Percentiles rank a stretch among this genome's conserved stretches.
Evolutionary conservation across 2,888 invertebrate species (phyloP).

Genomic region (Protonemura montana): DNA sequence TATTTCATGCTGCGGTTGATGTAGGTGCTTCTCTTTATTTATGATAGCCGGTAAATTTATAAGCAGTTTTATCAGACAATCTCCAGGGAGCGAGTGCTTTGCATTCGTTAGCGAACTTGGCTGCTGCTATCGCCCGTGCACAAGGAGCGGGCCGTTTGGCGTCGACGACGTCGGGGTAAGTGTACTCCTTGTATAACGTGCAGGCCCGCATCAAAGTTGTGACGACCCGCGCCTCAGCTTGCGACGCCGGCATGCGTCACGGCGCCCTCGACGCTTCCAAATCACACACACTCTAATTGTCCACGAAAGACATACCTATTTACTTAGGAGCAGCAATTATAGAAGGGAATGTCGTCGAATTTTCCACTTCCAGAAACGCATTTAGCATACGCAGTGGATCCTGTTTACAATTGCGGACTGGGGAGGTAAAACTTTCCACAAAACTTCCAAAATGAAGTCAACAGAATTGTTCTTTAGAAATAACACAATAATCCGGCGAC

Average conservation of each 20-base stretch:
- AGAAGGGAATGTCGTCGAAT: no score
- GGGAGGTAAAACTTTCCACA: not conserved
- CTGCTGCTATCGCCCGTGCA: not conserved
- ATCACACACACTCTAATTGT: no score
- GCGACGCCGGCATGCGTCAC: no score
- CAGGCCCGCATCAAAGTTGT: not conserved
- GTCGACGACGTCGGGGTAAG: no score
- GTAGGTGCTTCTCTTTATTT: not conserved
- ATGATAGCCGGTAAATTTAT: not conserved
- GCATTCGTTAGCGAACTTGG: not conserved
- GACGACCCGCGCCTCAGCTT: no score
- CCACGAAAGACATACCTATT: no score
- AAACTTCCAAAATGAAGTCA: not conserved
- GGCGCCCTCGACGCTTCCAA: no score
- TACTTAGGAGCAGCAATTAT: no score
- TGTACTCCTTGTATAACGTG: not conserved
- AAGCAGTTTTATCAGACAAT: not conserved
- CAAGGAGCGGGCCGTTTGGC: no score
- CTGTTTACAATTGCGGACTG: not conserved
- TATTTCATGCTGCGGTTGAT: not conserved
- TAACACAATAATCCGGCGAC: not conserved
- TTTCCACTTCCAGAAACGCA: not conserved
- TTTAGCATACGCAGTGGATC: not conserved
- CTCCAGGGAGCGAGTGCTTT: not conserved
- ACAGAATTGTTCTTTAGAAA: not conserved